These are phyloP conservation scores for Bos indicus DNA, from an alignment of 2,113 vertebrate species.

Conservation along the genomic window DNA sequence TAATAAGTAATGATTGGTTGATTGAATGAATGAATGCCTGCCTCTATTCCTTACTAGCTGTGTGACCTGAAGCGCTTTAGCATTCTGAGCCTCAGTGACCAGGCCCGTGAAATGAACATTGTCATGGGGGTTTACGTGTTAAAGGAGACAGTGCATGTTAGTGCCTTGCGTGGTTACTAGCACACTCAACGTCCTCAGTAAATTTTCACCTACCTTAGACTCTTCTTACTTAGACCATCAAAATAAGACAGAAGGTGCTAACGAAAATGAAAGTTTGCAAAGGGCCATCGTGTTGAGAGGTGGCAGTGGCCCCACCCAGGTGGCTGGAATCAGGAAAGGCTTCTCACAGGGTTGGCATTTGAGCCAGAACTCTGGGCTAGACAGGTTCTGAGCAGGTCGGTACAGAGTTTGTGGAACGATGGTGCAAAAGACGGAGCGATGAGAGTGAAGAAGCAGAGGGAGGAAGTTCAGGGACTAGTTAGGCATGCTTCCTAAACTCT, in stretches of 20 bases:
- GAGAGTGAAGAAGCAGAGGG: not conserved
- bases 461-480: not conserved
- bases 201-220: not conserved
- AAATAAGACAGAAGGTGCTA: not conserved
- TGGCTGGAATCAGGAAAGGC: not conserved
- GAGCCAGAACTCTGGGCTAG: not conserved
- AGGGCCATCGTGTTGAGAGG: not conserved
- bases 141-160: not conserved
- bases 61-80: not conserved
- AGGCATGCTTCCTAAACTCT: not conserved
- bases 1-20: not conserved
- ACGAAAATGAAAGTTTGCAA: not conserved
- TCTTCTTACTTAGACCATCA: not conserved
- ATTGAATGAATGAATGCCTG: not conserved
- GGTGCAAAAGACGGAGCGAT: not conserved
- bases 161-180: not conserved
- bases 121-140: not conserved
- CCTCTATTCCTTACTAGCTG: not conserved
- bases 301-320: not conserved
- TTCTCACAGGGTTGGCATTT: not conserved
- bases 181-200: not conserved
- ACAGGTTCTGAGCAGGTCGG: not conserved
- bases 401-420: not conserved
- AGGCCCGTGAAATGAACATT: not conserved
- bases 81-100: not conserved